Evolutionary conservation across 1,140 invertebrate genomes (phyloP).

Genomic region (Eurosta solidaginis): DNA sequence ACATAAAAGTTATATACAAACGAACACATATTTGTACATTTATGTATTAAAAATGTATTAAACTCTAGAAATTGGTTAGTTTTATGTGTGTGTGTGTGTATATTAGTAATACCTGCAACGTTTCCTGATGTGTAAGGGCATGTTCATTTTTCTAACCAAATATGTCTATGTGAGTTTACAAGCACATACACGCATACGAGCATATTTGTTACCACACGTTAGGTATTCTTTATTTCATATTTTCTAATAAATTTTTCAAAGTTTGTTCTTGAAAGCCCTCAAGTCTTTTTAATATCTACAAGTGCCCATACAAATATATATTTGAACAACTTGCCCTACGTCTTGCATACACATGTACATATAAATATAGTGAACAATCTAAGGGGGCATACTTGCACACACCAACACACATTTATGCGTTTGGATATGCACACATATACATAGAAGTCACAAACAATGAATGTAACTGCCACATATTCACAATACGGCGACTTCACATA

Average conservation of each 20-base stretch:
- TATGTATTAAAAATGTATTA: no score
- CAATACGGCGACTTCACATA: neutral
- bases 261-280: constrained; percentile 59
- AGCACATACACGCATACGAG: neutral
- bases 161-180: neutral
- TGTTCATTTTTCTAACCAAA: no score
- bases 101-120: no score
- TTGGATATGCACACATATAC: neutral
- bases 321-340: constrained; percentile 49
- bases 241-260: constrained; percentile 60
- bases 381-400: neutral
- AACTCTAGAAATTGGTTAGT: no score
- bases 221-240: constrained; percentile 55
- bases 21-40: no score
- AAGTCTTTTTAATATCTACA: constrained; percentile 57
- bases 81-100: no score
- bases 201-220: neutral
- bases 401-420: neutral
- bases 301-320: constrained; percentile 36
- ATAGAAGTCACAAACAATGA: neutral
- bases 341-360: constrained; percentile 5
- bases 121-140: no score
- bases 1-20: no score
- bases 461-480: constrained; percentile 5
- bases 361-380: neutral